Evolutionary conservation across 1,140 invertebrate species (phyloP).

Genomic region (Drosophila micromelanica): DNA sequence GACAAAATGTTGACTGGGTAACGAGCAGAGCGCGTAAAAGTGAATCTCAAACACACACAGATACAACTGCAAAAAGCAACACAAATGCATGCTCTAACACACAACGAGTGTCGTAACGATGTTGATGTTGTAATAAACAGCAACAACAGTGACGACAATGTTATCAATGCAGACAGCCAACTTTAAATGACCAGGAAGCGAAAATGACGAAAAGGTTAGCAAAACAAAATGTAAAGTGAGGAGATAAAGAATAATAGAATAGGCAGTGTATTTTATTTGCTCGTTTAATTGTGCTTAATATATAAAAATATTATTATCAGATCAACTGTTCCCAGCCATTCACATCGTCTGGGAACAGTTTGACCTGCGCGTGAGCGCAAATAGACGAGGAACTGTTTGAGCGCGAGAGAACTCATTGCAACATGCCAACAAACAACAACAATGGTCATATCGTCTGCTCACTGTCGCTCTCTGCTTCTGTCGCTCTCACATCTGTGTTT

Average conservation of each 20-base stretch:
- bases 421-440: constrained; percentile 62
- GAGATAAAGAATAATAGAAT: constrained; percentile 23
- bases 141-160: constrained; percentile 45
- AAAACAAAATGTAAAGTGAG: constrained; percentile 59
- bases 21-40: constrained; percentile 59
- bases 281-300: constrained; percentile 38
- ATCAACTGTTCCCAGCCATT: constrained; percentile 52
- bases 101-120: constrained; percentile 70
- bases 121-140: constrained; percentile 76
- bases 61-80: constrained; percentile 37
- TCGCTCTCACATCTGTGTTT: constrained; percentile 15
- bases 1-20: constrained; percentile 51
- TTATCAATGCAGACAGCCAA: constrained; percentile 55
- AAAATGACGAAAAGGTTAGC: constrained; percentile 55
- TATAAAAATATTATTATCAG: constrained; percentile 24
- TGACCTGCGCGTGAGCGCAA: constrained; percentile 36
- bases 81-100: constrained; percentile 58
- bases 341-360: constrained; percentile 40
- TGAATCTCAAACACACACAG: constrained; percentile 53
- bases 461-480: constrained; percentile 14
- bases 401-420: constrained; percentile 48
- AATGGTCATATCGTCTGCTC: constrained; percentile 12
- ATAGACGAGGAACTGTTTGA: constrained; percentile 20
- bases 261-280: constrained; percentile 21
- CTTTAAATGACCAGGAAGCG: constrained; percentile 62